These are phyloP conservation scores for Diaperis boleti DNA, from an alignment of 2,888 invertebrate genomes.

Conservation along the genomic window DNA sequence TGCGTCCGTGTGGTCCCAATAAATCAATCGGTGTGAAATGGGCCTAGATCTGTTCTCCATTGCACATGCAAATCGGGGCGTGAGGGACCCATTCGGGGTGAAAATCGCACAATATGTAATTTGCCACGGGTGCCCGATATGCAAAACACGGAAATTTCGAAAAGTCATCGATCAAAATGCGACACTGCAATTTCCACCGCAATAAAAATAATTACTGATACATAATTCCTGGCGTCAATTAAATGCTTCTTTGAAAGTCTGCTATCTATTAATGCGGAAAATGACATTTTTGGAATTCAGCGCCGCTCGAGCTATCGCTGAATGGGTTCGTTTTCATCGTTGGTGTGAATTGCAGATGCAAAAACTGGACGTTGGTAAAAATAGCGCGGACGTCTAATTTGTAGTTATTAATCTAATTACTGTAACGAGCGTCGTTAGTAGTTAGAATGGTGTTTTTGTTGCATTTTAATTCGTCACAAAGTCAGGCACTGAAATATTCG, in stretches of 20 bases:
- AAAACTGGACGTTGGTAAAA: constrained; percentile 20
- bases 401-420: constrained; percentile 21
- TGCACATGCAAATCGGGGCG: constrained; percentile 62
- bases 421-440: constrained; percentile 9
- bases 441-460: neutral
- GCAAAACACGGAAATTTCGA: neutral
- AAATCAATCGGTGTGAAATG: constrained; percentile 59
- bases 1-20: constrained; percentile 40
- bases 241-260: neutral
- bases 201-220: constrained; percentile 1
- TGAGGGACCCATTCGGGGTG: constrained; percentile 57
- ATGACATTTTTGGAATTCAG: neutral
- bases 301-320: neutral
- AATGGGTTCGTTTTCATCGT: neutral
- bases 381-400: constrained; percentile 19
- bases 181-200: too few relatives aligned
- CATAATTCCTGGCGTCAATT: neutral
- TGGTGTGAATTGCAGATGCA: constrained; percentile 17
- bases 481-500: too few relatives aligned
- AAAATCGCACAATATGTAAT: constrained; percentile 41
- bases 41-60: constrained; percentile 69
- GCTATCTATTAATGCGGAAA: neutral
- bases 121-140: neutral
- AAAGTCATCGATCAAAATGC: constrained; percentile 18
- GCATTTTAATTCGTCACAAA: neutral